Evolutionary conservation across 2,797 vertebrate genomes (phyloP), one percentile per base, ranked within the genome.

Genomic region (Cetoscarus ocellatus): DNA sequence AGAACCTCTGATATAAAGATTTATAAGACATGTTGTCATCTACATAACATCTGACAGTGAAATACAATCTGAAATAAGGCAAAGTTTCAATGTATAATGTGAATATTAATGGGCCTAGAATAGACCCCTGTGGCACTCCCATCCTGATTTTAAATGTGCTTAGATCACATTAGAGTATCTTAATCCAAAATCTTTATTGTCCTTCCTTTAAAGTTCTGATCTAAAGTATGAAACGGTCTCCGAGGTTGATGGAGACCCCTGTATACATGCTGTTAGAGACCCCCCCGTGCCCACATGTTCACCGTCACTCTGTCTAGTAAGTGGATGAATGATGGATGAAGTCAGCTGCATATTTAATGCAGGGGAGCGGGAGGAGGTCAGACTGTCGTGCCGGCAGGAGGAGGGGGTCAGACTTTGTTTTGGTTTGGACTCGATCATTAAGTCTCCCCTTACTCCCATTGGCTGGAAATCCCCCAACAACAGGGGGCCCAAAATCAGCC

Each of bases 291-390:
- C n/a, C 36, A 43, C 67, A 66, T 57, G 44, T n/a, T 66, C 59
- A 12, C 47, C 27, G 10, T 14, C 65, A 39, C 11, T 45, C 79
- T 39, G 69, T 87, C 69, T 63, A 84, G 83, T 82, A 78, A 85
- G 83, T 47, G 36, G 53, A 88, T 93, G 52, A 90, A 93, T 89
- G 78, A 92, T 91, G 56, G 57, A 92, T 90, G 79, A 85, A 44
- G 65, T 34, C 36, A n/a, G 59, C 64, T 93, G 71, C 88, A 92
- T 93, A 80, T 91, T 93, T 93, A 71, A 92, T 88, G 67, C 15
- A 35, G 10, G 70, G 13, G 49, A 8, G 10, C 57, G 63, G 69
- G 58, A 58, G 79, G 68, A 85, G 78, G 83, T 84, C 83, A 84
- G 77, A 73, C 67, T 57, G 80, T 61, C 66, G 65, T 61, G 79